A percentile compares a stretch with the other conserved stretches of the same genome.
phyloP scores from a whole-genome alignment of 2,888 invertebrate species.

The Drosophila villosipedis region DNA sequence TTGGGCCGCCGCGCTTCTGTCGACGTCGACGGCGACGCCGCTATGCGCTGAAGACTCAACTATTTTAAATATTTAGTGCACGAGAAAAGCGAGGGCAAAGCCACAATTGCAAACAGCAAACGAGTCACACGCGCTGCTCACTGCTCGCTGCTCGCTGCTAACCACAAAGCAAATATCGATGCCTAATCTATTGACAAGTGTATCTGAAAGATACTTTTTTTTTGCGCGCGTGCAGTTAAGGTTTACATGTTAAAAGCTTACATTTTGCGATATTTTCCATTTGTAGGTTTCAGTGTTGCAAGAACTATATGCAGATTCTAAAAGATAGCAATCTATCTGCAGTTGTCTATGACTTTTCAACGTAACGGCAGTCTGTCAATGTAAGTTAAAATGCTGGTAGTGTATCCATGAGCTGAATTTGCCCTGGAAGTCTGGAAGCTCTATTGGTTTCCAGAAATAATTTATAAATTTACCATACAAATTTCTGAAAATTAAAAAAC shows the following conservation, averaged over 20 bases:
- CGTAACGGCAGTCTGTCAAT: background rate
- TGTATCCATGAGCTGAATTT: background rate
- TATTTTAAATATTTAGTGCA: slow-evolving; percentile 82
- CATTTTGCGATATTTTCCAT: background rate
- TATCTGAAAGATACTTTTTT: slow-evolving; percentile 32
- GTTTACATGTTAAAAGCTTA: background rate
- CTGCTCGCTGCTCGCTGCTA: slow-evolving; percentile 42
- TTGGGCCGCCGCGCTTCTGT: slow-evolving; percentile 51
- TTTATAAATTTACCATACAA: background rate
- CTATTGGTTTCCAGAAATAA: background rate
- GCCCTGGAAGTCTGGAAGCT: background rate
- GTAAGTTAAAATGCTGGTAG: background rate
- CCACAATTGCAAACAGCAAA: slow-evolving; percentile 20
- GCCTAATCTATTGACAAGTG: slow-evolving; percentile 49
- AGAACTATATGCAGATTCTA: background rate
- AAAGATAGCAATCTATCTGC: background rate
- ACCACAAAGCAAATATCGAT: slow-evolving; percentile 53
- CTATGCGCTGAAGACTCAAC: slow-evolving; percentile 60
- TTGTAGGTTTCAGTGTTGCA: slow-evolving; percentile 2
- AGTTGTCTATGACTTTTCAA: background rate
- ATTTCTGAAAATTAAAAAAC: background rate
- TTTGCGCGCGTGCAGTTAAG: slow-evolving; percentile 20
- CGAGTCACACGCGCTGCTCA: slow-evolving; percentile 54
- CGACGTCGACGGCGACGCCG: slow-evolving; percentile 11
- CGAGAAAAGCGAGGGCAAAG: slow-evolving; percentile 69